These are phyloP conservation scores for Nomada flava DNA, from an alignment of 2,888 invertebrate species.

Conservation along the genomic window DNA sequence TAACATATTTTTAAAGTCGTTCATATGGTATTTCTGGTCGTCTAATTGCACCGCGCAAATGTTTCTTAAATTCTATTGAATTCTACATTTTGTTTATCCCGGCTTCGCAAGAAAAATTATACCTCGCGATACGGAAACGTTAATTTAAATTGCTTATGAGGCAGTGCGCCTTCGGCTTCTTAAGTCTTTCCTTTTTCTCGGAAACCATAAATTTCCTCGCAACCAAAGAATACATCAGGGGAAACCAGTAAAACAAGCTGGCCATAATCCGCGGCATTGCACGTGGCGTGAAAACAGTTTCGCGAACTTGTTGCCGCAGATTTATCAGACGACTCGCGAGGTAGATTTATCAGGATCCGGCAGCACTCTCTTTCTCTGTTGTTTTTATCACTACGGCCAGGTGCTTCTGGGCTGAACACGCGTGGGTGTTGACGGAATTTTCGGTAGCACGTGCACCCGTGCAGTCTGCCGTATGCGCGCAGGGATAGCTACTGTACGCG, in stretches of 20 bases:
- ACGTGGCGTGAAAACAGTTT: slow-evolving; percentile 25
- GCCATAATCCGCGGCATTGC: background rate
- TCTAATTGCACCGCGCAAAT: too few relatives aligned
- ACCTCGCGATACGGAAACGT: too few relatives aligned
- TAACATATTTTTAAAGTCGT: too few relatives aligned
- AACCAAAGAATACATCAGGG: background rate
- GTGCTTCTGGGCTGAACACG: slow-evolving; percentile 49
- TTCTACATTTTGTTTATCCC: too few relatives aligned
- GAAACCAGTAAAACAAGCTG: background rate
- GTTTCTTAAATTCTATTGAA: too few relatives aligned
- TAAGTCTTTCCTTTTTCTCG: too few relatives aligned
- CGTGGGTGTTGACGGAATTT: slow-evolving; percentile 61
- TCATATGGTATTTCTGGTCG: too few relatives aligned
- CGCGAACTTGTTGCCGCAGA: slow-evolving; percentile 35
- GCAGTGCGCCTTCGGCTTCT: too few relatives aligned
- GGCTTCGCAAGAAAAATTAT: too few relatives aligned
- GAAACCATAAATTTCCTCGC: background rate
- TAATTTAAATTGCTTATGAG: too few relatives aligned
- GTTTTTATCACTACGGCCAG: slow-evolving; percentile 50
- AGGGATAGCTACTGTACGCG: slow-evolving; percentile 66
- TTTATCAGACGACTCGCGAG: slow-evolving; percentile 42
- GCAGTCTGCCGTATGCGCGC: slow-evolving; percentile 52
- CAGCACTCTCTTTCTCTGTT: slow-evolving; percentile 44
- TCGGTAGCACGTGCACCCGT: slow-evolving; percentile 59
- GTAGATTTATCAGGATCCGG: slow-evolving; percentile 66